Evolutionary conservation across 2,888 invertebrate genomes (phyloP).

Genomic region (Oscheius myriophilus): DNA sequence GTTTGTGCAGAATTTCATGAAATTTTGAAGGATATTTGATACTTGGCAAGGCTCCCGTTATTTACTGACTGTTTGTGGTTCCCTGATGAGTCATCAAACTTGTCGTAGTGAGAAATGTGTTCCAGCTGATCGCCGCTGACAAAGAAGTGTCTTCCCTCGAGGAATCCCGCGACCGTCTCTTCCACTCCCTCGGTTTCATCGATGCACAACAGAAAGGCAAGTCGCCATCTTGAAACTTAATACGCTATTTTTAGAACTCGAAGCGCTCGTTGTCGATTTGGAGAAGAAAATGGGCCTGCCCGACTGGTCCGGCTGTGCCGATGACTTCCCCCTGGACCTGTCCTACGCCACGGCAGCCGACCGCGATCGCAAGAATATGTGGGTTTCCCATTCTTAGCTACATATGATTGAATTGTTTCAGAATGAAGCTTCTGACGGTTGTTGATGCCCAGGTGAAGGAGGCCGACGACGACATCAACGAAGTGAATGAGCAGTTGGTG

Average conservation of each 20-base stretch:
- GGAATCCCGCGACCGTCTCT: conserved; percentile 41
- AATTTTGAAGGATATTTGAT: not conserved
- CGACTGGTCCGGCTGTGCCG: conserved; percentile 35
- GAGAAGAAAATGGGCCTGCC: conserved; percentile 46
- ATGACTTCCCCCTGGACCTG: conserved; percentile 31
- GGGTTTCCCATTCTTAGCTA: not conserved
- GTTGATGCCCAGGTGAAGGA: conserved; percentile 55
- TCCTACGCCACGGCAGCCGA: conserved; percentile 45
- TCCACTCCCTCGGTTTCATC: conserved; percentile 49
- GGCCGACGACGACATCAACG: conserved; percentile 52
- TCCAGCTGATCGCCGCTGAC: conserved; percentile 36
- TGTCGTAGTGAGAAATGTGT: not conserved
- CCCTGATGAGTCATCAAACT: not conserved
- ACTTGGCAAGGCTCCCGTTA: no score
- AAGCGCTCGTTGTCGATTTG: conserved; percentile 40
- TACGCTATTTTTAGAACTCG: conserved; percentile 37
- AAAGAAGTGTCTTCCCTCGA: conserved; percentile 46
- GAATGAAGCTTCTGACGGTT: conserved; percentile 48
- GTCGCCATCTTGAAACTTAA: not conserved
- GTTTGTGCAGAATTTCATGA: conserved; percentile 13
- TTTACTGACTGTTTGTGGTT: not conserved
- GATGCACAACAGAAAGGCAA: conserved; percentile 49
- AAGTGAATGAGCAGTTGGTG: conserved; percentile 46
- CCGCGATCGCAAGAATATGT: conserved; percentile 48
- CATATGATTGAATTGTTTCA: conserved; percentile 19